Conservation (phyloP, 53 echinoderm and acorn worm species). For the Temnopleurus reevesii region DNA sequence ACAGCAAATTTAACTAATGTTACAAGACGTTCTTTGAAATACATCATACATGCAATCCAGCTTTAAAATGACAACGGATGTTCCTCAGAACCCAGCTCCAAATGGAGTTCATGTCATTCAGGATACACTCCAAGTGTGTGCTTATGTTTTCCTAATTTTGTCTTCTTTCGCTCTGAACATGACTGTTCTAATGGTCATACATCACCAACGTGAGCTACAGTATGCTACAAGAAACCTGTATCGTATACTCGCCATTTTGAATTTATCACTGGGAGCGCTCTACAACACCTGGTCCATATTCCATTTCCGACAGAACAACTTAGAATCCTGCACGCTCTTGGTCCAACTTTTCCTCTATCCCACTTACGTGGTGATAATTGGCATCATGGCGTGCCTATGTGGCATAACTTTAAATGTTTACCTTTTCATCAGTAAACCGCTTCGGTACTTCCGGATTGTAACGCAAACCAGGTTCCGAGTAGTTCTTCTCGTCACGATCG, state of each 20-base stretch:
- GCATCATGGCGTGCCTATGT: background rate
- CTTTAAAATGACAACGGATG: too few species aligned
- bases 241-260: background rate
- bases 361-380: background rate
- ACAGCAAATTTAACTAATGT: too few species aligned
- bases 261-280: background rate
- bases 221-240: background rate
- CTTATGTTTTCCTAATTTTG: background rate
- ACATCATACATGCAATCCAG: too few species aligned
- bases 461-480: background rate
- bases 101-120: background rate
- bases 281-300: slow-evolving; percentile 15
- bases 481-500: background rate
- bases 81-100: too few species aligned
- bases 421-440: background rate
- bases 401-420: background rate
- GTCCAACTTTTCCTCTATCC: background rate
- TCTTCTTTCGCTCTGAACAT: background rate
- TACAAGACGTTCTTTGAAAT: too few species aligned
- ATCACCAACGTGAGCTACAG: background rate
- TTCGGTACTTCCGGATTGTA: background rate
- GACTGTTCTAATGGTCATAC: background rate
- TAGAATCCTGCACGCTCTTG: background rate
- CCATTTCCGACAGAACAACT: background rate
- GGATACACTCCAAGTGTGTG: background rate